Percentiles rank a stretch among this genome's conserved stretches.
These are phyloP conservation scores for Hyles vespertilio DNA, from an alignment of 1,140 invertebrate species.

Conservation along the genomic window DNA sequence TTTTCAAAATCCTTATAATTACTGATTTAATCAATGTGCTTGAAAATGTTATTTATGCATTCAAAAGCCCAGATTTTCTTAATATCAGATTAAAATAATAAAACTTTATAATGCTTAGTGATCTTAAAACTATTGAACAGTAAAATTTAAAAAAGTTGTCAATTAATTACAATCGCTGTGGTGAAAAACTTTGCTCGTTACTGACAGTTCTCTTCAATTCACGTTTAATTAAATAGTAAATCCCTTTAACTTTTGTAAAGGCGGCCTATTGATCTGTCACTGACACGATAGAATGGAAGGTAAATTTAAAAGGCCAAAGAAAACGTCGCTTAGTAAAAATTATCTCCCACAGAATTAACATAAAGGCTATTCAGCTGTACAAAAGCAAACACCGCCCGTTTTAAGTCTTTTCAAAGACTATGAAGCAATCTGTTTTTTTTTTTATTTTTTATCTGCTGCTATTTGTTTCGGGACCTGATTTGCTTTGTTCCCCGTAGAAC, in stretches of 20 bases:
- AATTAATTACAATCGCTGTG: conserved; percentile 71
- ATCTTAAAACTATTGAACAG: conserved; percentile 6
- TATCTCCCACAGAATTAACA: too few species aligned
- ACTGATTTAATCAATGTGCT: too few species aligned
- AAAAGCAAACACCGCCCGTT: too few species aligned
- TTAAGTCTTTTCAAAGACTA: too few species aligned
- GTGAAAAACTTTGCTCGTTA: conserved; percentile 68
- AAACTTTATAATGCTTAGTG: conserved; percentile 4
- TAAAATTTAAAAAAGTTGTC: conserved; percentile 59
- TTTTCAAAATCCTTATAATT: too few species aligned
- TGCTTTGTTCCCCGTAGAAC: too few species aligned
- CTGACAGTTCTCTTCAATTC: conserved; percentile 64
- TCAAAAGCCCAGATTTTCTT: neutral
- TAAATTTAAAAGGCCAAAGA: conserved; percentile 1
- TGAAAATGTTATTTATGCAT: too few species aligned
- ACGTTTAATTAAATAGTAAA: conserved; percentile 64
- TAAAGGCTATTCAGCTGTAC: too few species aligned
- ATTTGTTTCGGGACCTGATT: too few species aligned
- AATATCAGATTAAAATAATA: conserved; percentile 1
- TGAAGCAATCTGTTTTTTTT: too few species aligned
- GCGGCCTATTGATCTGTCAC: conserved; percentile 56
- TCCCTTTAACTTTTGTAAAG: conserved; percentile 59
- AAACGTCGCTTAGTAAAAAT: too few species aligned
- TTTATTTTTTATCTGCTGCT: too few species aligned
- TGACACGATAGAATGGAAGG: conserved; percentile 23